A percentile compares a stretch with the other conserved stretches of the same genome.
Conservation (phyloP, 2,113 vertebrate species). For the Leuciscus idus region DNA sequence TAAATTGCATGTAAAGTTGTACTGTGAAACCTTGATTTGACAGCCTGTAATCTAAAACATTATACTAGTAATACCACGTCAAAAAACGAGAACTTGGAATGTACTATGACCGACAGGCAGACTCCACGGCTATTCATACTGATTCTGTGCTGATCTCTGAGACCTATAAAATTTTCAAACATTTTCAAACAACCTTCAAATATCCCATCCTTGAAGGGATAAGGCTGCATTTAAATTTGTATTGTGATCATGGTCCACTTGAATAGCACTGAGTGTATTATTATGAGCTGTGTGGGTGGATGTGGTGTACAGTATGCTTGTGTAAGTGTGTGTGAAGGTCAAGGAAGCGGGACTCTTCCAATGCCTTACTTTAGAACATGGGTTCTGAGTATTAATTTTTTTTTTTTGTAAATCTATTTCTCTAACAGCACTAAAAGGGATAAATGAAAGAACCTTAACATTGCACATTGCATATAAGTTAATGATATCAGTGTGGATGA, state of each 20-base stretch:
- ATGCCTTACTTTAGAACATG: neutral
- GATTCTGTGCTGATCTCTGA: constrained; percentile 21
- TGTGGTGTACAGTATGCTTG: neutral
- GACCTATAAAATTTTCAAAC: neutral
- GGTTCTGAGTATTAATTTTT: neutral
- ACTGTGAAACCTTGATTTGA: neutral
- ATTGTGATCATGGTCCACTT: neutral
- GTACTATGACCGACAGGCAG: neutral
- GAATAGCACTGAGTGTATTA: constrained; percentile 8
- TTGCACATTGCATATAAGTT: neutral
- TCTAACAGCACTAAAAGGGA: neutral
- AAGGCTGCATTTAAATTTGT: constrained; percentile 9
- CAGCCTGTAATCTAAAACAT: neutral
- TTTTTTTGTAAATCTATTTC: neutral
- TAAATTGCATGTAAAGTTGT: neutral
- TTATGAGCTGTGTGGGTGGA: constrained; percentile 51
- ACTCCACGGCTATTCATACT: neutral
- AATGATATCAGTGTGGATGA: neutral
- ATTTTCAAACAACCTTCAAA: constrained; percentile 34
- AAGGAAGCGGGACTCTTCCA: constrained; percentile 20
- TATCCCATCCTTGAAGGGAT: constrained; percentile 34
- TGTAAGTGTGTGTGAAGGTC: constrained; percentile 19
- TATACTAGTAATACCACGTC: neutral
- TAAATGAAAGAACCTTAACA: neutral
- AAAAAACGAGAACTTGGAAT: neutral